A percentile compares a stretch with the other conserved stretches of the same genome.
Evolutionary conservation across 2,113 vertebrate genomes (phyloP).

Genomic region (Nothocercus nigrocapillus): DNA sequence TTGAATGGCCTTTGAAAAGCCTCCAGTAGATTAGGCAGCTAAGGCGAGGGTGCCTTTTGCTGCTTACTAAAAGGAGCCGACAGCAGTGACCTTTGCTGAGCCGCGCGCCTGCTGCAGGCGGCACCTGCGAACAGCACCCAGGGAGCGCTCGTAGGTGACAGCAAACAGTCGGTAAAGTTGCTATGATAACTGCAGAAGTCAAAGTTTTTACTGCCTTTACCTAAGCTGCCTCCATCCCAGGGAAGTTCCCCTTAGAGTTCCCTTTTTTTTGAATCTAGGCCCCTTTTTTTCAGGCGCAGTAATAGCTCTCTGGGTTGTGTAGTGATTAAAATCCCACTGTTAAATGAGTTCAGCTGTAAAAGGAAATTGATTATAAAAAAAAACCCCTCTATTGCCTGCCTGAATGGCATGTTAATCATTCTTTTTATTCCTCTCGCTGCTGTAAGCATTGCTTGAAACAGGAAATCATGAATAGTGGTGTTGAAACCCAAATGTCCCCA

Average conservation of each 20-base stretch:
- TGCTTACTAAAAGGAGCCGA: not conserved
- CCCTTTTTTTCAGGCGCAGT: not conserved
- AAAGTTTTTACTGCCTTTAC: not conserved
- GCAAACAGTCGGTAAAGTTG: not conserved
- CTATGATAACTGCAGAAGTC: no score
- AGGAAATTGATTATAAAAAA: slow-evolving; percentile 61
- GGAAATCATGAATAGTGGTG: slow-evolving; percentile 53
- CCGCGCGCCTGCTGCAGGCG: not conserved
- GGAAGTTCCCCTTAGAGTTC: not conserved
- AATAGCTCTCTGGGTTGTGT: slow-evolving; percentile 20
- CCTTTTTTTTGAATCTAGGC: not conserved
- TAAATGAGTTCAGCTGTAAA: slow-evolving; percentile 64
- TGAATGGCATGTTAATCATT: slow-evolving; percentile 26
- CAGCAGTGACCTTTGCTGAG: not conserved
- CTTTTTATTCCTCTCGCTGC: slow-evolving; percentile 48
- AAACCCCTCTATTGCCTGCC: slow-evolving; percentile 30
- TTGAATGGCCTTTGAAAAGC: not conserved
- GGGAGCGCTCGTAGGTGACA: no score
- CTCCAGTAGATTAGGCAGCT: not conserved
- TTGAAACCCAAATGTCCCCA: slow-evolving; percentile 41
- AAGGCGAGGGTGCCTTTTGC: not conserved
- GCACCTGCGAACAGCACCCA: no score
- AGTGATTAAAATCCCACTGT: slow-evolving; percentile 65
- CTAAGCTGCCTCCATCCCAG: not conserved
- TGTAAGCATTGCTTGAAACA: slow-evolving; percentile 54